These are phyloP conservation scores for Pandion haliaetus DNA, from an alignment of 2,113 vertebrate species.

Conservation along the genomic window DNA sequence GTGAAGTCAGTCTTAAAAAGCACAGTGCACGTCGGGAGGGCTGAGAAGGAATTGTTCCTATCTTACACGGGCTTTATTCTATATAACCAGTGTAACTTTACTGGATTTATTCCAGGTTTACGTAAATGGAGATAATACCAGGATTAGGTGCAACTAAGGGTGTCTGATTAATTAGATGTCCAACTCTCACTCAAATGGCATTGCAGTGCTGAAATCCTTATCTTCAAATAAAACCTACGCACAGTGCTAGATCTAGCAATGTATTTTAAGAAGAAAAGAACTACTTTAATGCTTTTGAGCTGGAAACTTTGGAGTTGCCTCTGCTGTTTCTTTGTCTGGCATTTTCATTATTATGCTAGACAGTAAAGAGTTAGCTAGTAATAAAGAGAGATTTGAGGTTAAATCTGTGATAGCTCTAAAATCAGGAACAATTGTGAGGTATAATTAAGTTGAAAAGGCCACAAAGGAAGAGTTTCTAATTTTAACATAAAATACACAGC, in stretches of 20 bases:
- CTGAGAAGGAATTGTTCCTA: rapidly evolving
- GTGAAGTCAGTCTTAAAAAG: background rate
- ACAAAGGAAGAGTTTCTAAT: slow-evolving; percentile 47
- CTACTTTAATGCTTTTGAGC: background rate
- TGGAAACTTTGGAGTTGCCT: background rate
- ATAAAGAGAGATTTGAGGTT: slow-evolving; percentile 34
- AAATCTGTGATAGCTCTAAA: slow-evolving; percentile 25
- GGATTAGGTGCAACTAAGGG: background rate
- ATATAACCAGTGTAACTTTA: background rate
- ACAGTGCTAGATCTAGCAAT: background rate
- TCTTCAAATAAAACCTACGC: background rate
- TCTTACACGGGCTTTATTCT: background rate
- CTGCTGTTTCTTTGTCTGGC: background rate
- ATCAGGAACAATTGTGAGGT: slow-evolving; percentile 51
- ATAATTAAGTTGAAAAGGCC: slow-evolving; percentile 65
- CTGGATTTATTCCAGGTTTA: background rate
- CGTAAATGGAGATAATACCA: background rate
- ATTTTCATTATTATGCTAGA: slow-evolving; percentile 19
- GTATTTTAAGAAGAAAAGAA: background rate
- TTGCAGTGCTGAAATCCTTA: background rate
- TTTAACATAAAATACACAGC: slow-evolving; percentile 46
- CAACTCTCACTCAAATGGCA: background rate
- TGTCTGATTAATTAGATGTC: background rate
- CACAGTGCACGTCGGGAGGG: background rate
- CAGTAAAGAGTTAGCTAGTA: slow-evolving; percentile 5